Base-by-base conservation (phyloP, 2,888 invertebrate species). In the Thera obeliscata region DNA sequence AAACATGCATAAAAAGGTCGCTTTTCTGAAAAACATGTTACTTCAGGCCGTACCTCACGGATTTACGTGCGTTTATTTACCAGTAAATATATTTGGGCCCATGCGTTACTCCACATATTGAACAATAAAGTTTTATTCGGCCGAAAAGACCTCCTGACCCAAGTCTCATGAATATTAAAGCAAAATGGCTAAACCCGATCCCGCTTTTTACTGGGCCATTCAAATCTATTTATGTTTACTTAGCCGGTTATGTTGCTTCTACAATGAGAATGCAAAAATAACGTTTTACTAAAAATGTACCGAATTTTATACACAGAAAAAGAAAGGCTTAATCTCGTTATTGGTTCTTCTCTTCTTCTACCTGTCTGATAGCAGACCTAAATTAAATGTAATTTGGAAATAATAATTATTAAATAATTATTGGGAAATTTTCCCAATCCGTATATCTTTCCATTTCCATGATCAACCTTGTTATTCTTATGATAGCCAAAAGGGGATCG, bases 121-220 rank as follows among this genome's bases (percentile, higher is more conserved):
- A 74, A 78, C 78, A 82, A 85, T 82, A 82, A 81, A 81, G 76
- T 83, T 86, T 85, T 87, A 86, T 86, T 80, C 76, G 71, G 72
- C 70, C 74, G 67, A 72, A 69, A 78, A 81, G 78, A 81, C 81
- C 82, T 83, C 80, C 79, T 76, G 82, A 80, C 82, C 82, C 81
- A 69, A 69, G 74, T 76, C 81, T 84, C 86, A 86, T 87, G 85
- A 86, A 87, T 87, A 87, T 86, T 87, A 81, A 86, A 84, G 83
- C 71, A 78, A 75, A 82, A 84, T 79, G 78, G 80, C 77, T 78
- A 77, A 80, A 76, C 78, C 76, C 79, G 75, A 71, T 71, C 75
- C 74, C 74, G 43, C 73, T 76, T 74, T 79, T 81, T 78, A 79
- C 74, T 72, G 70, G 70, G 63, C 70, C 74, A 69, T 74, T 71